A percentile compares a stretch with the other conserved stretches of the same genome.
phyloP scores from a whole-genome alignment of 2,888 invertebrate species.

The Leptopilina drosophilae region DNA sequence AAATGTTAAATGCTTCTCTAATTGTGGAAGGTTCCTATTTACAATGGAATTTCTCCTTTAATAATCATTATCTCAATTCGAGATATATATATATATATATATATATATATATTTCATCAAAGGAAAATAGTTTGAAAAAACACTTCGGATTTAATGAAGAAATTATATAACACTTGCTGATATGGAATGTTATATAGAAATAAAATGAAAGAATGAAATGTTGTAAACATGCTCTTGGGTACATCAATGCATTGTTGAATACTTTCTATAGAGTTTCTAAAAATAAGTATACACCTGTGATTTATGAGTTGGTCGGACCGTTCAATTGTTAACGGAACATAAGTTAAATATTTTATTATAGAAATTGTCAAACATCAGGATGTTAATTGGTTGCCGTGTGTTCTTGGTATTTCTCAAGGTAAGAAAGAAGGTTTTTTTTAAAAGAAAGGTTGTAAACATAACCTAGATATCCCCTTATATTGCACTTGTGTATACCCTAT shows the following conservation, averaged over 20 bases:
- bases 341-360: conserved; percentile 8
- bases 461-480: neutral
- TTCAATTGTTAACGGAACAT: neutral
- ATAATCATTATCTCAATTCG: neutral
- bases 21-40: conserved; percentile 8
- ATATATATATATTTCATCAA: neutral
- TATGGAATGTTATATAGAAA: neutral
- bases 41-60: conserved; percentile 10
- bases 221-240: too few species aligned
- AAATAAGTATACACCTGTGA: too few species aligned
- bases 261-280: too few species aligned
- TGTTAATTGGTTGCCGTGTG: neutral
- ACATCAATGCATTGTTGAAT: too few species aligned
- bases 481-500: too few species aligned
- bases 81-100: neutral
- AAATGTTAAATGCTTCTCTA: neutral
- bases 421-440: neutral
- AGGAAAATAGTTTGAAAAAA: neutral
- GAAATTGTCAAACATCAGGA: neutral
- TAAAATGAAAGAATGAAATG: too few species aligned
- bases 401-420: neutral
- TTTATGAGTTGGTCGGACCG: too few species aligned
- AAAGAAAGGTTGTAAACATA: neutral
- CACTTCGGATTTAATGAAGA: neutral
- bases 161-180: neutral